phyloP scores from a whole-genome alignment of 2,113 vertebrate species.

The Brachyistius frenatus region DNA sequence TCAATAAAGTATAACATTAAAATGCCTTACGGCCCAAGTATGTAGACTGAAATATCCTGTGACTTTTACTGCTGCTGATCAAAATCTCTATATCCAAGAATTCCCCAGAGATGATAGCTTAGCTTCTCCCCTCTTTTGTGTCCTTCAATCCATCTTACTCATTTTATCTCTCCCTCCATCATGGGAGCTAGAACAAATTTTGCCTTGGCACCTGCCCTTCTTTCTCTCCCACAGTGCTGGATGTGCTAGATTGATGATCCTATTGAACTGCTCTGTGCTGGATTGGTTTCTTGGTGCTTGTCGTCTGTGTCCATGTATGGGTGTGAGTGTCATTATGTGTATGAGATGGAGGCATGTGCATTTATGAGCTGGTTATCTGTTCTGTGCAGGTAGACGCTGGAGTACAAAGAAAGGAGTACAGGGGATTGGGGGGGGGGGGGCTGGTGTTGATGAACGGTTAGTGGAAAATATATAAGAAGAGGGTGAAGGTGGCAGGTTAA shows the following conservation, averaged over 20 bases:
- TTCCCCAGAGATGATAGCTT: background rate
- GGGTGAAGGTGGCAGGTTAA: background rate
- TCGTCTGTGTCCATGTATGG: background rate
- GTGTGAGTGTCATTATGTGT: slow-evolving; percentile 13
- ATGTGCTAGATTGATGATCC: slow-evolving; percentile 49
- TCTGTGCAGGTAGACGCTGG: slow-evolving; percentile 5
- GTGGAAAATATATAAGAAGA: background rate
- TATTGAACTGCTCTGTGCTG: slow-evolving; percentile 37
- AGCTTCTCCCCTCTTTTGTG: background rate
- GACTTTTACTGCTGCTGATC: background rate
- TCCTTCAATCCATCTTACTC: slow-evolving; percentile 13
- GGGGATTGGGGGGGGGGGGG: background rate
- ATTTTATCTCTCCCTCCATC: slow-evolving; percentile 38
- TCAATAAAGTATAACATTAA: background rate
- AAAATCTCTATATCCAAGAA: background rate
- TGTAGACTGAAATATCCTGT: background rate
- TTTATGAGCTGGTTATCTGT: slow-evolving; percentile 34
- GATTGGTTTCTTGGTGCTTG: slow-evolving; percentile 16
- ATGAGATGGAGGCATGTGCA: background rate
- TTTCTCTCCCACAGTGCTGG: slow-evolving; percentile 32
- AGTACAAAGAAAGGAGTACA: slow-evolving; percentile 1
- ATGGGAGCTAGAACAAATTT: slow-evolving; percentile 38
- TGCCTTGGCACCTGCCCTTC: slow-evolving; percentile 15
- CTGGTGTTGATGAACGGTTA: background rate
- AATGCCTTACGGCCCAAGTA: background rate